Evolutionary conservation across 2,113 vertebrate genomes (phyloP), one percentile per base, ranked within the genome.

Genomic region (Chaetodon trifascialis): DNA sequence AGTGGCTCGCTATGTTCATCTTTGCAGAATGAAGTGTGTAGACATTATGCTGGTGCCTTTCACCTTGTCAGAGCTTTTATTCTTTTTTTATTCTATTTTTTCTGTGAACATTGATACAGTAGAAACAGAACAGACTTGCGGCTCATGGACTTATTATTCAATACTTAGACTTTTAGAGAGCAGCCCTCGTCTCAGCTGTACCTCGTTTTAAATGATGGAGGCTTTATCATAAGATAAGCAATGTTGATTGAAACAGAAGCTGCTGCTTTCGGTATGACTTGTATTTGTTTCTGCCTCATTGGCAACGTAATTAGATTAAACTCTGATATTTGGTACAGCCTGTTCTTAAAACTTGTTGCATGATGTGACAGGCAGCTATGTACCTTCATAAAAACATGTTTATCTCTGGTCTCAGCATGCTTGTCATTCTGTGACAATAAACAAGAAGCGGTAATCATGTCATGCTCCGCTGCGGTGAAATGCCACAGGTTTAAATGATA

Each of bases 341-440:
- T 67, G 60, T 66, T 56, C 42, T 59, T 49, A 15, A 40, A 38
- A 40, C 21, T 2, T 23, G 42, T 66, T 66, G 25, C 16, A 4
- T 64, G 58, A 71, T 36, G 17, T 55, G 12, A 69, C 17, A 11
- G 25, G 12, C 14, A 25, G 30, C 30, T 34, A 75, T 16, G 25
- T 30, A 58, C 55, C 25, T 25, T 30, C 25, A 30, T 64, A 17
- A 62, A 71, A 60, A 40, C 25, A 7, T 12, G 19, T 25, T 56
- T 19, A 60, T 9, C 58, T 59, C 71, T 46, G 11, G 72, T 76
- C 60, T 85, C 25, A 44, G 44, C 75, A 47, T 25, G 75, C 7
- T 59, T 44, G 72, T 55, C 19, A 7, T 42, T 46, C 11, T 17
- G 1, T 52, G 44, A 80, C 46, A 73, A 44, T 34, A 66, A 66